A percentile compares a stretch with the other conserved stretches of the same genome.
phyloP scores from a whole-genome alignment of 2,113 vertebrate species.

The Numenius arquata region DNA sequence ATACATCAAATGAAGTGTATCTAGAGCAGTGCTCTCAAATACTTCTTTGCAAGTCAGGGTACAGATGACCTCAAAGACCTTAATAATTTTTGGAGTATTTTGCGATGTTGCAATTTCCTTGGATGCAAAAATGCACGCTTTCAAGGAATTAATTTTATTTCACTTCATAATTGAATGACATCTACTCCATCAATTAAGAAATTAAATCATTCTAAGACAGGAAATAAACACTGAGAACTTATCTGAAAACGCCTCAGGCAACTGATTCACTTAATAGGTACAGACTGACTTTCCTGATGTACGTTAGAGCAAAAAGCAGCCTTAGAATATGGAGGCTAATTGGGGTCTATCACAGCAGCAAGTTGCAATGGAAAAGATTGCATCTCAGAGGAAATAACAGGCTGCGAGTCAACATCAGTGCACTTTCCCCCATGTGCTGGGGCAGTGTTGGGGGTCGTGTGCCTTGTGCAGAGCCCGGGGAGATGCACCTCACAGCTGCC shows the following conservation, averaged over 20 bases:
- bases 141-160: neutral
- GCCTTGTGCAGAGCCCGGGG: fast-evolving
- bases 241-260: neutral
- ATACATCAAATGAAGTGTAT: neutral
- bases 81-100: neutral
- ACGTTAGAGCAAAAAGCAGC: neutral
- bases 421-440: fast-evolving
- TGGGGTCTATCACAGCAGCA: neutral
- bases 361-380: neutral
- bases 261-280: neutral
- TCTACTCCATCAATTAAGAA: neutral
- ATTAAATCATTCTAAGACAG: neutral
- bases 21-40: neutral
- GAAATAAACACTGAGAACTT: neutral
- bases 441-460: fast-evolving
- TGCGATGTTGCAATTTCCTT: neutral
- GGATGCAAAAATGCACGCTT: neutral
- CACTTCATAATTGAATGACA: neutral
- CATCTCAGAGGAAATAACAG: neutral
- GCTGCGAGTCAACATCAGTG: neutral
- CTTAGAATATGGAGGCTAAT: neutral
- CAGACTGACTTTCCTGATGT: neutral
- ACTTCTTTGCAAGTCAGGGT: neutral
- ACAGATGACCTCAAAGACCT: neutral
- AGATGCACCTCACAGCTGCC: neutral